Conservation (phyloP, 2,888 invertebrate species). For the Andrena minutula region DNA sequence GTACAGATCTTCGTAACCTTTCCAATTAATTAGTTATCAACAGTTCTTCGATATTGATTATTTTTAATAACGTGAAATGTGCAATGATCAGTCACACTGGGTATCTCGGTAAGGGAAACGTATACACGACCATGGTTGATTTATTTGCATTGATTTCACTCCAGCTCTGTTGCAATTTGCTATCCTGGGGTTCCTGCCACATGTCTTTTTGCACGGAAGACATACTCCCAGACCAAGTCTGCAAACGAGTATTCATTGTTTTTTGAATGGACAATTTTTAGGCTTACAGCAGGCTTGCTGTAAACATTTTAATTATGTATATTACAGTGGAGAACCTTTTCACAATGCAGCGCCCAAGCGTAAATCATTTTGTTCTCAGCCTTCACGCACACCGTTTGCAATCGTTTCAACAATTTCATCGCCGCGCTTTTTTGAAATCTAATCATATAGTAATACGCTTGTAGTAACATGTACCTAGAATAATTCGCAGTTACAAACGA, state of each 20-base stretch:
- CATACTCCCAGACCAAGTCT: constrained; percentile 87
- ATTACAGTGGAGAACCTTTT: constrained; percentile 82
- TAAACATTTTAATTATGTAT: too few relatives aligned
- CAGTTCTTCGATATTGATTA: too few relatives aligned
- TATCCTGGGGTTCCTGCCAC: constrained; percentile 86
- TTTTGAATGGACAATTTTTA: background rate
- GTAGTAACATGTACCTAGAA: constrained; percentile 80
- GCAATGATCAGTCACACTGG: background rate
- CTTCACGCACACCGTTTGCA: constrained; percentile 83
- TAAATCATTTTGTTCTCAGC: constrained; percentile 84
- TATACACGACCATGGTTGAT: constrained; percentile 84
- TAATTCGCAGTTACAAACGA: background rate
- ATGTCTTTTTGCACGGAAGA: constrained; percentile 84
- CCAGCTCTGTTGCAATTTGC: constrained; percentile 84
- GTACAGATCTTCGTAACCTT: background rate
- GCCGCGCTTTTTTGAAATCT: constrained; percentile 84
- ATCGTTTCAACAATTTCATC: constrained; percentile 83
- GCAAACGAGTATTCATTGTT: constrained; percentile 55
- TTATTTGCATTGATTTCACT: constrained; percentile 84
- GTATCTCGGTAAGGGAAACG: constrained; percentile 85
- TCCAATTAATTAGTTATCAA: too few relatives aligned
- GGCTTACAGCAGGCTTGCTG: too few relatives aligned
- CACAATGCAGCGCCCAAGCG: constrained; percentile 86
- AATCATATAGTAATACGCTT: constrained; percentile 86
- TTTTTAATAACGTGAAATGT: background rate